phyloP scores from a whole-genome alignment of 2,888 invertebrate genomes.

The Cantharis flavilabris region DNA sequence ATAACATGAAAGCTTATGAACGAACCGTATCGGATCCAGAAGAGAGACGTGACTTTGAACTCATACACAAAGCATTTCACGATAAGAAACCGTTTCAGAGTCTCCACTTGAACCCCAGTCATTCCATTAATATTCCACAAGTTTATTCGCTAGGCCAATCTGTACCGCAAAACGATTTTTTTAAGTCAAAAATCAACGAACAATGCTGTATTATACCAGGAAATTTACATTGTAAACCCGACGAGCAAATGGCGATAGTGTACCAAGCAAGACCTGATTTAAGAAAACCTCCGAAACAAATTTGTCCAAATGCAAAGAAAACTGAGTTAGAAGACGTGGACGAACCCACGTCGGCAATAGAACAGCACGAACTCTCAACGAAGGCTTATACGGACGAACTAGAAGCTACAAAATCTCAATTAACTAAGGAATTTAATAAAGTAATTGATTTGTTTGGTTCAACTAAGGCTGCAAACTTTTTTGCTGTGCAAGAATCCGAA shows the following conservation, averaged over 20 bases:
- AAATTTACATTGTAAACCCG: not conserved
- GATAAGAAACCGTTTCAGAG: not conserved
- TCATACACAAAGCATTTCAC: not conserved
- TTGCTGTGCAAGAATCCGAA: conserved; percentile 33
- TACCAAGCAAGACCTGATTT: not conserved
- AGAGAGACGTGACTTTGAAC: not conserved
- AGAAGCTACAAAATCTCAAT: not conserved
- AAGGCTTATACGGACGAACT: not conserved
- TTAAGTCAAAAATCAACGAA: not conserved
- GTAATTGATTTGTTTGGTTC: not conserved
- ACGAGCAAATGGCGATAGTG: not conserved
- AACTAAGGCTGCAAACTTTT: not conserved
- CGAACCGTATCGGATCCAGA: not conserved
- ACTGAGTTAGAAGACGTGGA: conserved; percentile 39
- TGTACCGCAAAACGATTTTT: not conserved
- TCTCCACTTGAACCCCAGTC: not conserved
- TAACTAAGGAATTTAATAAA: not conserved
- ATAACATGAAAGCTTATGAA: not conserved
- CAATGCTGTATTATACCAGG: not conserved
- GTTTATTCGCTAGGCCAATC: not conserved
- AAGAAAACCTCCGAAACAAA: not conserved
- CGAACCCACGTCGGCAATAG: conserved; percentile 41
- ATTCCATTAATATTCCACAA: not conserved
- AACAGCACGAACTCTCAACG: conserved; percentile 36
- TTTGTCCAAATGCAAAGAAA: conserved; percentile 10